These are phyloP conservation scores for Polydesmus complanatus DNA, from an alignment of 2,888 invertebrate genomes.

Conservation along the genomic window DNA sequence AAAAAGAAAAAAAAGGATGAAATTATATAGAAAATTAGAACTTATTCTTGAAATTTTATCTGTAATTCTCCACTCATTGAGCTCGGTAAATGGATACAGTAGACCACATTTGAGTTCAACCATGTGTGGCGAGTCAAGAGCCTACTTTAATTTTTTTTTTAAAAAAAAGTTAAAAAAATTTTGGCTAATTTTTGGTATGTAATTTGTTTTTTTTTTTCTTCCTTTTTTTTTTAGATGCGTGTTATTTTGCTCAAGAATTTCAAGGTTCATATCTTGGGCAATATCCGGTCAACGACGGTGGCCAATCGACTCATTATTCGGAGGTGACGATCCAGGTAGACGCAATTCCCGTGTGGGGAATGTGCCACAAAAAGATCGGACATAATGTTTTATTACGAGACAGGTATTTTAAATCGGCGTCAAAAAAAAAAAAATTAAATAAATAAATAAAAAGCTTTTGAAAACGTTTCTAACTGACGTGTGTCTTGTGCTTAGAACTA, in stretches of 20 bases:
- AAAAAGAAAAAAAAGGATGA: too few relatives aligned
- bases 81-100: not conserved
- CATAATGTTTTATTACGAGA: conserved; percentile 47
- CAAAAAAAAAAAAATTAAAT: not conserved
- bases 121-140: not conserved
- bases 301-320: conserved; percentile 34
- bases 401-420: conserved; percentile 33
- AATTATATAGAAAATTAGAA: not conserved
- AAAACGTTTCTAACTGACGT: not conserved
- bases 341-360: conserved; percentile 50
- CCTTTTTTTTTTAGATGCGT: conserved; percentile 25
- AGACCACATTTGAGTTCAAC: not conserved
- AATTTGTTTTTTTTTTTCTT: not conserved
- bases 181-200: not conserved
- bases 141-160: not conserved
- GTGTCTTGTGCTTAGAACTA: conserved; percentile 4
- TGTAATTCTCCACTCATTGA: not conserved
- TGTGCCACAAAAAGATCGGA: conserved; percentile 44
- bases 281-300: conserved; percentile 30
- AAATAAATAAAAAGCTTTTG: not conserved
- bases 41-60: not conserved
- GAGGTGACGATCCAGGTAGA: conserved; percentile 46
- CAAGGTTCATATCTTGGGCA: conserved; percentile 52
- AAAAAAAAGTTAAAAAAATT: not conserved
- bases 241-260: conserved; percentile 49